Evolutionary conservation across 2,888 invertebrate species (phyloP), one percentile per base, ranked within the genome.

Genomic region (Tetrapedia diversipes): DNA sequence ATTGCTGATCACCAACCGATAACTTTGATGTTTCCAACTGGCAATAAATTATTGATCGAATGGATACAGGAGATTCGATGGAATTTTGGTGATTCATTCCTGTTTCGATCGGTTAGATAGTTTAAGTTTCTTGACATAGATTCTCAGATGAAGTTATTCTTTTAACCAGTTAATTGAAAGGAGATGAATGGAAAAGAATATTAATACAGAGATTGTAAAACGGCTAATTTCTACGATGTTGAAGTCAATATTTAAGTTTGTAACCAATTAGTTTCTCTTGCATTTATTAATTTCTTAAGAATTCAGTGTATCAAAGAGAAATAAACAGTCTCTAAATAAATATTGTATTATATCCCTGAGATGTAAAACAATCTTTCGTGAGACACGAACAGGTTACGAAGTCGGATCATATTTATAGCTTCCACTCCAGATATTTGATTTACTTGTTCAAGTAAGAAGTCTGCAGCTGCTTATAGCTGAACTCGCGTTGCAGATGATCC

Each of bases 361-460:
- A 22, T 61, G 24, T 61, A 47, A 61, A 61, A 60, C 16, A 47
- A 10, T 32, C 43, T 47, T 60, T 34, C 34, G 24, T 16, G 32
- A 34, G 45, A 22, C 29, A 61, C 34, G 16, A 60, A 60, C 45
- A 61, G 16, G 32, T 61, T 45, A 24, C 47, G 60, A 61, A 45
- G 47, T 61, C 60, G 47, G 32, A 61, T 61, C 22, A 47, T 60
- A 60, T 60, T 60, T 47, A 61, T 47, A 61, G 34, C 45, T n/a
- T n/a, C 10, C 14, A 16, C 16, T 34, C 10, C 34, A 34, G 22
- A 16, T 47, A 47, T 22, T 34, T 61, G 45, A 47, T 47, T 61
- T 61, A 61, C 47, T 61, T 47, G 22, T 32, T 32, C 47, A 47
- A 61, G 22, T 4, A 16, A 22, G n/a, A 47, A 34, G 10, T 24